phyloP scores from a whole-genome alignment of 1,140 invertebrate genomes.

The Halictus rubicundus region DNA sequence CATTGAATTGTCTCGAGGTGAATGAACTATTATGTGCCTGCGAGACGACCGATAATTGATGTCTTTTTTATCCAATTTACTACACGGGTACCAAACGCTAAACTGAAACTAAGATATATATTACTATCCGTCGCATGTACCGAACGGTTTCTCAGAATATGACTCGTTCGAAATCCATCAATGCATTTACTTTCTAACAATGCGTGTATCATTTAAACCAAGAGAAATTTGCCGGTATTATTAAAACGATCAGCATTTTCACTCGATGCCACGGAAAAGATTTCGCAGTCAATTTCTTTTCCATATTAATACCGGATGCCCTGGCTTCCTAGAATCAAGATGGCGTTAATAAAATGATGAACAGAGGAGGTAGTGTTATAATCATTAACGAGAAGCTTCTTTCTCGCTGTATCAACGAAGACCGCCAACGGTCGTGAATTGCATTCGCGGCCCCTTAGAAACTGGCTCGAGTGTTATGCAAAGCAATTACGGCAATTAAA shows the following conservation, averaged over 20 bases:
- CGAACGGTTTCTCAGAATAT: background rate
- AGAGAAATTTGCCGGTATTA: too few species aligned
- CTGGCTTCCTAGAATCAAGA: background rate
- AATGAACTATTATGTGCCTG: slow-evolving; percentile 42
- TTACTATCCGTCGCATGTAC: background rate
- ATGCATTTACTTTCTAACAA: too few species aligned
- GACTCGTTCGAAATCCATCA: too few species aligned
- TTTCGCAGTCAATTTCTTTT: background rate
- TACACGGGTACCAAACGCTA: background rate
- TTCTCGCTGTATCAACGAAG: background rate
- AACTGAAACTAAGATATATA: background rate
- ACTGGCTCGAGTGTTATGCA: slow-evolving; percentile 10
- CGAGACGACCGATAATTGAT: slow-evolving; percentile 28
- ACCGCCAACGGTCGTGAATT: background rate
- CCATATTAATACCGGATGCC: background rate
- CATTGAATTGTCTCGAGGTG: slow-evolving; percentile 35
- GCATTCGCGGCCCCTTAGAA: background rate
- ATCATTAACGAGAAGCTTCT: slow-evolving; percentile 25
- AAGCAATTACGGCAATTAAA: slow-evolving; percentile 22
- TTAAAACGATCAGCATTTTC: background rate
- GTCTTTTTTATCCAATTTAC: slow-evolving; percentile 46
- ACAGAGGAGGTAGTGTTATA: slow-evolving; percentile 44
- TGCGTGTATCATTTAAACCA: too few species aligned
- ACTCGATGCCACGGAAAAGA: background rate
- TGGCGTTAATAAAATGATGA: slow-evolving; percentile 23